Conservation (phyloP, 2,888 invertebrate species). For the Crepidodera aurea region DNA sequence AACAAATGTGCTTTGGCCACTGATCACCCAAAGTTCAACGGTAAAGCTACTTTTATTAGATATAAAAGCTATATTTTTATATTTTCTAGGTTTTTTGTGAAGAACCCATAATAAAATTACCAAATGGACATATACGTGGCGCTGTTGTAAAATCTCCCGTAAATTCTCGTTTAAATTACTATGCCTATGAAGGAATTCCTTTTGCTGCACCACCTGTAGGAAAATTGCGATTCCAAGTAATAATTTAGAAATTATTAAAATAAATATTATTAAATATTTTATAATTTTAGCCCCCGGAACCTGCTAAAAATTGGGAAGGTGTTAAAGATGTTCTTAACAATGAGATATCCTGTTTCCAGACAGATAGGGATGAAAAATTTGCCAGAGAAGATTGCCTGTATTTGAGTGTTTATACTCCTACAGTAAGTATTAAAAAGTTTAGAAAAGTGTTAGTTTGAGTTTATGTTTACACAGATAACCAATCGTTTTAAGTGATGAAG, state of each 20-base stretch:
- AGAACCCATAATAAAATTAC: conserved; percentile 27
- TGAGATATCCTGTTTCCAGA: conserved; percentile 39
- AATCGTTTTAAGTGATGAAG: no score
- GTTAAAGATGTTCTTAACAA: conserved; percentile 35
- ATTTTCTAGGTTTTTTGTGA: conserved; percentile 27
- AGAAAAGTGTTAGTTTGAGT: no score
- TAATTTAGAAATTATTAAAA: neutral
- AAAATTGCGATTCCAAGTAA: conserved; percentile 44
- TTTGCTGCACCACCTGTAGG: conserved; percentile 47
- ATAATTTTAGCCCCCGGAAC: conserved; percentile 41
- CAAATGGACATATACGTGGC: conserved; percentile 39
- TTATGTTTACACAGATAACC: no score
- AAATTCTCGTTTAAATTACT: conserved; percentile 28
- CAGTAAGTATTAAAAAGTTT: conserved; percentile 30
- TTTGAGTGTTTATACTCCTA: conserved; percentile 44
- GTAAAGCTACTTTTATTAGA: no score
- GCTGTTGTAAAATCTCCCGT: conserved; percentile 7
- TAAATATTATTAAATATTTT: no score
- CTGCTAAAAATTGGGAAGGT: conserved; percentile 42
- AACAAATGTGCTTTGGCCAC: no score
- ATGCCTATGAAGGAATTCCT: conserved; percentile 41
- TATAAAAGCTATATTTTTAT: no score
- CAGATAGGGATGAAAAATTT: conserved; percentile 17
- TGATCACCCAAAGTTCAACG: no score
- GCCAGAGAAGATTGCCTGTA: conserved; percentile 46